Conservation (phyloP, 2,888 invertebrate species). For the Chydorus sphaericus region DNA sequence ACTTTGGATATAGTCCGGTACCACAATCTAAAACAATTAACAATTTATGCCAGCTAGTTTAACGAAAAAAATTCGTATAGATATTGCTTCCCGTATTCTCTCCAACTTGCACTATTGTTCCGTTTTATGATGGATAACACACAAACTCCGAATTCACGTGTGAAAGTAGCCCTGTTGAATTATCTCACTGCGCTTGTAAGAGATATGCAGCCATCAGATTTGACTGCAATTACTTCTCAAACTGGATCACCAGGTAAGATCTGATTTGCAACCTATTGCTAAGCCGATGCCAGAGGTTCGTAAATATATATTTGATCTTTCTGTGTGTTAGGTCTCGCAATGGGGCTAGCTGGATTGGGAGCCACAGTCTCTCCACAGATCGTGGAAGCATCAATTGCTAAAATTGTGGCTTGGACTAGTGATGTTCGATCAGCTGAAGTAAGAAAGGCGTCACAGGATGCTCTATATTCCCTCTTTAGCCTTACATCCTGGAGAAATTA, state of each 20-base stretch:
- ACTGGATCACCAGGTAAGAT: not conserved
- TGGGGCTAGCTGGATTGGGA: conserved; percentile 1
- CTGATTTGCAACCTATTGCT: not conserved
- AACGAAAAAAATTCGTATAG: conserved; percentile 6
- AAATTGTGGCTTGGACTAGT: conserved; percentile 56
- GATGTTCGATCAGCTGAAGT: conserved; percentile 50
- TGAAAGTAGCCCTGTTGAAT: conserved; percentile 35
- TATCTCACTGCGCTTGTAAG: conserved; percentile 32
- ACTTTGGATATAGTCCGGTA: conserved; percentile 63
- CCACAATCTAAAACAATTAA: conserved; percentile 11
- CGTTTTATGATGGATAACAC: conserved; percentile 78
- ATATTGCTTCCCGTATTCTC: conserved; percentile 18
- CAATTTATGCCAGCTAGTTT: not conserved
- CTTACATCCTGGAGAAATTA: conserved; percentile 80
- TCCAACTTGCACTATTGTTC: conserved; percentile 42
- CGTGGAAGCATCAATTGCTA: conserved; percentile 37
- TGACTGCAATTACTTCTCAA: conserved; percentile 19
- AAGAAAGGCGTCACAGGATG: conserved; percentile 45
- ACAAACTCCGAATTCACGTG: conserved; percentile 68
- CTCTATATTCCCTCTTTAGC: conserved; percentile 71
- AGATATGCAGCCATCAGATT: conserved; percentile 31
- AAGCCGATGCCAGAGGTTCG: not conserved
- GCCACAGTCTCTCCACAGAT: not conserved
- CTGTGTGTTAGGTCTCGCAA: conserved; percentile 2
- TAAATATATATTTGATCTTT: not conserved